Conservation (phyloP, 2,797 vertebrate genomes). For the Alectoris magna region DNA sequence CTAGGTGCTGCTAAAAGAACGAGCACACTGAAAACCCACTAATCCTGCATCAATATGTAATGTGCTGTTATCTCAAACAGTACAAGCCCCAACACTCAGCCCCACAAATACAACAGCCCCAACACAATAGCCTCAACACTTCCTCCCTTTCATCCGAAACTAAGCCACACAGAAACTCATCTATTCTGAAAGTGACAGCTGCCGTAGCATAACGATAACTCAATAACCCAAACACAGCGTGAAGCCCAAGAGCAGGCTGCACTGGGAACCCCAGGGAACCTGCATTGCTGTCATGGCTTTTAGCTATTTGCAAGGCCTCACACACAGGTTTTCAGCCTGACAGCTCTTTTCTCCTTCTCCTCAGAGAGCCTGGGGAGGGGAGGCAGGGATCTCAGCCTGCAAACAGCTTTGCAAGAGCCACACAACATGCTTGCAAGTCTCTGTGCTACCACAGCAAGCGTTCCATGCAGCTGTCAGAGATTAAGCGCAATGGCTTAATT, state of each 20-base stretch:
- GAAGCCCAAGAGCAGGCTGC: conserved; percentile 15
- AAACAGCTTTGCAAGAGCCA: not conserved
- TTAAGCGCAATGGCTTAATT: not conserved
- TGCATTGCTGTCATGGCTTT: not conserved
- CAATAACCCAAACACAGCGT: not conserved
- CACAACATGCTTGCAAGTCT: not conserved
- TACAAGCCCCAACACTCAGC: not conserved
- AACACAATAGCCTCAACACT: not conserved
- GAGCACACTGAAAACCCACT: not conserved
- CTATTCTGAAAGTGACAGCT: not conserved
- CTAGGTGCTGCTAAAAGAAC: not conserved
- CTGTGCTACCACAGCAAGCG: accelerated
- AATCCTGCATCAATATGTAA: not conserved
- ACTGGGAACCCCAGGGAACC: not conserved
- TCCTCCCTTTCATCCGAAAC: not conserved
- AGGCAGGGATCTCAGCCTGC: not conserved
- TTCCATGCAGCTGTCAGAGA: not conserved
- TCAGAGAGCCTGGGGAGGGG: not conserved
- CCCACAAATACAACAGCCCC: no score
- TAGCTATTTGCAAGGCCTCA: not conserved
- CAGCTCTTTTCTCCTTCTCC: conserved; percentile 11
- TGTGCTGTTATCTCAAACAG: not conserved
- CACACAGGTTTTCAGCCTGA: not conserved
- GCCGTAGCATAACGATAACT: not conserved
- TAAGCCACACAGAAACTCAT: not conserved